Percentiles rank a stretch among this genome's conserved stretches.
These are phyloP conservation scores for Acomys russatus DNA, from an alignment of 2,797 vertebrate species.

Conservation along the genomic window DNA sequence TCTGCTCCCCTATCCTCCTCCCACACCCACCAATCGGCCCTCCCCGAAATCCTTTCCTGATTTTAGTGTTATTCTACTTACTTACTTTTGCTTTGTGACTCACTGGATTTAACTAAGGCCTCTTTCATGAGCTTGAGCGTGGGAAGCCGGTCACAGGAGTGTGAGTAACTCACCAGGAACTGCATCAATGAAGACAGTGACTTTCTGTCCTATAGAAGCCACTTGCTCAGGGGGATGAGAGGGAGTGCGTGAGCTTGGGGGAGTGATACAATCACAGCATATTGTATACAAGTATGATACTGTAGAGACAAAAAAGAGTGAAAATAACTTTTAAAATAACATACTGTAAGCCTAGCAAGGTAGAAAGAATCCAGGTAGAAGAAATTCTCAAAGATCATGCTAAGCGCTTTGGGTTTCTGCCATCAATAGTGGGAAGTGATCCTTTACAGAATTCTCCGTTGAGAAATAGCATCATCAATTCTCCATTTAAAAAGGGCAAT, in stretches of 20 bases:
- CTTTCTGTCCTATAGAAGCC: background rate
- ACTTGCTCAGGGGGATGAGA: background rate
- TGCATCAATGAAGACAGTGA: background rate
- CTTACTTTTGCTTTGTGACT: background rate
- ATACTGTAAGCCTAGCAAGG: background rate
- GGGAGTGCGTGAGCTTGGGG: background rate
- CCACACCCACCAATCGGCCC: background rate
- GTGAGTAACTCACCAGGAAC: background rate
- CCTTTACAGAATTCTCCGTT: slow-evolving; percentile 19
- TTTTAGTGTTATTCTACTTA: background rate
- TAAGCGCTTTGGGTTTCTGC: slow-evolving; percentile 30
- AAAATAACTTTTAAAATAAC: background rate
- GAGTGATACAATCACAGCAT: background rate
- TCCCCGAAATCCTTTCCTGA: background rate
- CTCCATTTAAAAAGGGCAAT: slow-evolving; percentile 4
- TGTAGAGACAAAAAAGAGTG: background rate
- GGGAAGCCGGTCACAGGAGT: background rate
- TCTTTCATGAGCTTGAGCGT: background rate
- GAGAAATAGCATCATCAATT: background rate
- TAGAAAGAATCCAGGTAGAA: slow-evolving; percentile 19
- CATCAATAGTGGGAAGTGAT: background rate
- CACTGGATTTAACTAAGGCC: background rate
- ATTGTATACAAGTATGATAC: background rate
- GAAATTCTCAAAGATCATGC: background rate
- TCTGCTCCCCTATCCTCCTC: background rate